phyloP scores from a whole-genome alignment of 2,797 vertebrate genomes.

The Dendrocincla tyrannina region DNA sequence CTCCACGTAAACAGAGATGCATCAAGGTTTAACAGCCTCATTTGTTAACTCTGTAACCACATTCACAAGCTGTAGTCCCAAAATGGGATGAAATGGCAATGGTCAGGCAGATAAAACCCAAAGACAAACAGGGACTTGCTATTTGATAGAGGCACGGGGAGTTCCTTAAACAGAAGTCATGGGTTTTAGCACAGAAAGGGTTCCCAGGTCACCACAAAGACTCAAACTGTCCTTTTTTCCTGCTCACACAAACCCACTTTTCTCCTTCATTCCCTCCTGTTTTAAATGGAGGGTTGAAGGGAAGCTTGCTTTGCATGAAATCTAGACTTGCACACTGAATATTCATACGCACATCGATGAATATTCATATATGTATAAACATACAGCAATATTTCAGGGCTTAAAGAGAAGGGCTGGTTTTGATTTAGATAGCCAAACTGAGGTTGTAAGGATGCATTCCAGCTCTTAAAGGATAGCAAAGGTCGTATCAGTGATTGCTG shows the following conservation, averaged over 20 bases:
- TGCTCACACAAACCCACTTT: neutral
- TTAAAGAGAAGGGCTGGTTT: neutral
- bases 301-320: slow-evolving; percentile 33
- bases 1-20: neutral
- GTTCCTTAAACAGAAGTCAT: neutral
- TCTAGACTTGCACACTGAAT: neutral
- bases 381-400: neutral
- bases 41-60: neutral
- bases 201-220: neutral
- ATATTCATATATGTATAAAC: neutral
- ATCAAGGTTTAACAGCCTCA: neutral
- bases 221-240: neutral
- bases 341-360: neutral
- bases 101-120: neutral
- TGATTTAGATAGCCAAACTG: neutral
- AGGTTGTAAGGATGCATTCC: neutral
- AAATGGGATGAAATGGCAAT: neutral
- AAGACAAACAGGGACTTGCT: neutral
- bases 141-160: neutral
- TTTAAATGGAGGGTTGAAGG: neutral
- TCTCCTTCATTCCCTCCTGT: neutral
- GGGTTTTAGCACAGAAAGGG: neutral
- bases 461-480: neutral
- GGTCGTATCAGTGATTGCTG: neutral
- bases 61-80: neutral